phyloP scores from a whole-genome alignment of 2,797 vertebrate species.

The Muscicapa striata region DNA sequence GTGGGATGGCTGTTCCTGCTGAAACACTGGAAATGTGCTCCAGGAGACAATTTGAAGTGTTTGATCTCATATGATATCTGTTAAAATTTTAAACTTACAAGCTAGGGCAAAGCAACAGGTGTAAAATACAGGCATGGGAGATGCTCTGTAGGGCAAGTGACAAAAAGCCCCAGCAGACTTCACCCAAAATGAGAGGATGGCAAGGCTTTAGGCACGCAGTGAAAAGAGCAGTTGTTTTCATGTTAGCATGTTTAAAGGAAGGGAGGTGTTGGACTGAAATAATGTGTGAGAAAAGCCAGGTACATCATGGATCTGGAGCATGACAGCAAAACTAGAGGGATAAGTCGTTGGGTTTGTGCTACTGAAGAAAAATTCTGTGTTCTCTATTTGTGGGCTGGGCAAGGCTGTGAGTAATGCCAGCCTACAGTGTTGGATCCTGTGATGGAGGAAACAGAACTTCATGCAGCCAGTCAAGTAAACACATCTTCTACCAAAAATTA shows the following conservation, averaged over 20 bases:
- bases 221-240: neutral
- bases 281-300: neutral
- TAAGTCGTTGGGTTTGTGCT: neutral
- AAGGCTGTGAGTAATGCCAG: neutral
- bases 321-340: neutral
- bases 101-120: neutral
- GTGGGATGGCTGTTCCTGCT: neutral
- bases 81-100: neutral
- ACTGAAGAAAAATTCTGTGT: neutral
- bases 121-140: neutral
- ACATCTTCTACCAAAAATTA: neutral
- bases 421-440: neutral
- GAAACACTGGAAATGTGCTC: neutral
- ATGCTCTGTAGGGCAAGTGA: fast-evolving
- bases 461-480: neutral
- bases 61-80: neutral
- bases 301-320: neutral
- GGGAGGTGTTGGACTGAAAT: neutral
- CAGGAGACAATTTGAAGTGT: neutral
- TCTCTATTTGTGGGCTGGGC: neutral
- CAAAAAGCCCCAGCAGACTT: neutral
- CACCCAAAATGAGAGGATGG: neutral
- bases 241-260: neutral
- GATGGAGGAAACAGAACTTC: neutral
- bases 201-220: neutral